Evolutionary conservation across 1,140 invertebrate genomes (phyloP).

Genomic region (Pseudomyrmex pallidus): DNA sequence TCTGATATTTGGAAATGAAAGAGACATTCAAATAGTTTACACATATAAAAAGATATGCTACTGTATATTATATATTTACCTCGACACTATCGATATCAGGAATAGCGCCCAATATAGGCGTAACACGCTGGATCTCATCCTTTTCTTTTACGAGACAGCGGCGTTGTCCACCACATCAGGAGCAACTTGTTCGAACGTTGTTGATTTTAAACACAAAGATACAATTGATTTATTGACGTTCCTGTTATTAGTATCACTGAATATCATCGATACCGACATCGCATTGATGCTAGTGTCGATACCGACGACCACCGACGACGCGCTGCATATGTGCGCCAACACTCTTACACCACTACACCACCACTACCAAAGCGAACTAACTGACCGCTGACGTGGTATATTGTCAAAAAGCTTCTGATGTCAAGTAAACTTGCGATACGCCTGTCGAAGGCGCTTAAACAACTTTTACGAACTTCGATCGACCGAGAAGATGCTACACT

Average conservation of each 20-base stretch:
- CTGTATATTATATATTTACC: constrained; percentile 77
- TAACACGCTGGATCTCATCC: constrained; percentile 86
- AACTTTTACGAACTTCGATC: not conserved
- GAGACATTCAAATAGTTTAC: not conserved
- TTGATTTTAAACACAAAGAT: constrained; percentile 8
- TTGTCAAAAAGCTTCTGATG: constrained; percentile 43
- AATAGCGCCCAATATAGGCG: constrained; percentile 86
- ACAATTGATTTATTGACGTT: not conserved
- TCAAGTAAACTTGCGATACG: not conserved
- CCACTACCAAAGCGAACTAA: constrained; percentile 49
- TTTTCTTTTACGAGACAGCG: constrained; percentile 67
- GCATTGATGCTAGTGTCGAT: not conserved
- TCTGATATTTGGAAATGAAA: not conserved
- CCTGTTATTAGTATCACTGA: not conserved
- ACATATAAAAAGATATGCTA: too few relatives aligned
- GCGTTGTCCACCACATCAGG: constrained; percentile 38
- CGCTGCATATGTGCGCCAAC: not conserved
- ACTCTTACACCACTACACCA: constrained; percentile 16
- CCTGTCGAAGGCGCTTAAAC: not conserved
- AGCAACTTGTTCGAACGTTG: constrained; percentile 24
- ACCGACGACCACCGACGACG: constrained; percentile 10
- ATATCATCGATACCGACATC: constrained; percentile 6
- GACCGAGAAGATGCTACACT: not conserved
- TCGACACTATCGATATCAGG: constrained; percentile 86
- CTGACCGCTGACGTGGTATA: constrained; percentile 63